These are phyloP conservation scores for Phenganax stokvisi DNA, from an alignment of 92 coral and sea anemone genomes.

Conservation along the genomic window DNA sequence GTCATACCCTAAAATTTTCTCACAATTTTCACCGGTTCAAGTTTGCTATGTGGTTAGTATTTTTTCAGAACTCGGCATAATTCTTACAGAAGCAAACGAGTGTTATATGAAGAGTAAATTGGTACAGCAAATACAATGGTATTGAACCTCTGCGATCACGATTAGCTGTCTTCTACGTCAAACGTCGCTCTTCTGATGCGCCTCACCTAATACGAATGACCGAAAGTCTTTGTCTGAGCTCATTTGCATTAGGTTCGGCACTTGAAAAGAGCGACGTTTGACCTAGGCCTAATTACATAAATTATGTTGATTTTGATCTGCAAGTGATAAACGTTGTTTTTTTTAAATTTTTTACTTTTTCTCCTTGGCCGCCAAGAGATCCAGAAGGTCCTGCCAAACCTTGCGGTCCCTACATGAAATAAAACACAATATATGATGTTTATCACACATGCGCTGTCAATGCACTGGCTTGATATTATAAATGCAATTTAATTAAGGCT, in stretches of 20 bases:
- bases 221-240: no score
- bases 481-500: no score
- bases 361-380: slow-evolving; percentile 45
- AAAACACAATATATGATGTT: neutral
- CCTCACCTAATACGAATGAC: no score
- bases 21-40: neutral
- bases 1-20: slow-evolving; percentile 14
- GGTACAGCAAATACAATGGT: no score
- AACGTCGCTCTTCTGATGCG: no score
- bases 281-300: neutral
- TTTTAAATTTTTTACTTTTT: neutral
- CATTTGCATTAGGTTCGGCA: no score
- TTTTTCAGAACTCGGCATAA: neutral
- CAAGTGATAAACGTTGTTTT: neutral
- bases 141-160: no score
- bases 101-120: no score
- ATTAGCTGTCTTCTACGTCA: no score
- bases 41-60: neutral
- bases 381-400: slow-evolving; percentile 56
- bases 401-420: slow-evolving; percentile 47
- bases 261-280: no score
- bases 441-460: neutral
- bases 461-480: no score
- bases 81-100: no score
- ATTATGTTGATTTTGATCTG: neutral